Evolutionary conservation across 1,140 invertebrate genomes (phyloP).

Genomic region (Lucilia cuprina): DNA sequence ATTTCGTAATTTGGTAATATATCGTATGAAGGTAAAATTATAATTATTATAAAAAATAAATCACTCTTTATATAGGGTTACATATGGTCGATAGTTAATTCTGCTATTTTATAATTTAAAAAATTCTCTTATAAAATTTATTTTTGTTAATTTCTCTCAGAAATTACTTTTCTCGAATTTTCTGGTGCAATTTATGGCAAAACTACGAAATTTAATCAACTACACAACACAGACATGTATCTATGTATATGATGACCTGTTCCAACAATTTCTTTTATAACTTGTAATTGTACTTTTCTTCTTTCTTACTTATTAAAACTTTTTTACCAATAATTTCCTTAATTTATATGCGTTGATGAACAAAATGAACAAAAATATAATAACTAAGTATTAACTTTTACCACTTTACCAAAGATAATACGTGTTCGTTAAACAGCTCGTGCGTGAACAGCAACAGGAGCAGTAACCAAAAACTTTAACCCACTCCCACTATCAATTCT

Average conservation of each 20-base stretch:
- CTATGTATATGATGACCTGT: background rate
- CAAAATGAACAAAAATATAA: background rate
- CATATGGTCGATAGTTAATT: no score
- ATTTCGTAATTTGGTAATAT: no score
- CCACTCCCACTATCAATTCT: background rate
- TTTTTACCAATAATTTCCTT: background rate
- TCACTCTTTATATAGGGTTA: no score
- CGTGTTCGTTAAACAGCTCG: background rate
- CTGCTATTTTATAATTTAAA: no score
- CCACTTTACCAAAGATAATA: background rate
- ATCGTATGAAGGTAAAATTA: no score
- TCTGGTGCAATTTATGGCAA: no score
- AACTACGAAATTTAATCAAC: no score
- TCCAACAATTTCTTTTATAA: background rate
- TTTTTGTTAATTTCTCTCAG: no score
- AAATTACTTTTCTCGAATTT: no score
- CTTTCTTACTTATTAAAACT: background rate
- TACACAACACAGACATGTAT: no score
- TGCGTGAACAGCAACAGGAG: background rate
- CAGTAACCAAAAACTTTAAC: background rate
- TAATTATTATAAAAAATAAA: no score
- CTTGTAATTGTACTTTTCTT: background rate
- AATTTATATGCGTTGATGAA: background rate
- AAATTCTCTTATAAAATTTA: no score
- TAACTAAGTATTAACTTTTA: background rate